Percentiles rank a stretch among this genome's conserved stretches.
phyloP scores from a whole-genome alignment of 2,888 invertebrate genomes.

The Sisyra nigra region DNA sequence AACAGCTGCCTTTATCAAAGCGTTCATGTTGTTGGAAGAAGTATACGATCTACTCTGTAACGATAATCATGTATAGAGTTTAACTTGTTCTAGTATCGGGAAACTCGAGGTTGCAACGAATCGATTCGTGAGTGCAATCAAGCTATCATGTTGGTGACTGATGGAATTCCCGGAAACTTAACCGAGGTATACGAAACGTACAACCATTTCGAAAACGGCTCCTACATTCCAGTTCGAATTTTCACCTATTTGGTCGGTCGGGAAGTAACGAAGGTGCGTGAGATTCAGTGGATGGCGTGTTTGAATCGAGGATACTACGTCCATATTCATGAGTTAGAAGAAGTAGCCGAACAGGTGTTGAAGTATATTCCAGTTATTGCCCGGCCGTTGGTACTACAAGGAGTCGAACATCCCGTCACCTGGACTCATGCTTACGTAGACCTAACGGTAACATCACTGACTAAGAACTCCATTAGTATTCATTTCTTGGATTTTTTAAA shows the following conservation, averaged over 20 bases:
- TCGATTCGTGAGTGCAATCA: conserved; percentile 62
- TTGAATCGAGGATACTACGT: conserved; percentile 88
- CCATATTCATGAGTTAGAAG: conserved; percentile 87
- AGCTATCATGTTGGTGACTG: conserved; percentile 92
- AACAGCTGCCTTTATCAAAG: conserved; percentile 61
- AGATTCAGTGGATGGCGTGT: conserved; percentile 91
- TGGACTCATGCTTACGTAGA: conserved; percentile 91
- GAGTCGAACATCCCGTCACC: conserved; percentile 58
- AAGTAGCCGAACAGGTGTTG: conserved; percentile 89
- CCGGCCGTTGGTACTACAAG: conserved; percentile 63
- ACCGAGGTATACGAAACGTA: conserved; percentile 70
- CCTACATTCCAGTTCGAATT: conserved; percentile 68
- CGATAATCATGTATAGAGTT: background rate
- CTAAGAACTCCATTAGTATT: background rate
- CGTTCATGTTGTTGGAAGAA: conserved; percentile 64
- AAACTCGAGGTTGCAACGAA: conserved; percentile 33
- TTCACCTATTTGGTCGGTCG: conserved; percentile 93
- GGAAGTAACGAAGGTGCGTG: conserved; percentile 78
- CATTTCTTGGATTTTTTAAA: too few relatives aligned
- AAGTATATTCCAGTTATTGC: conserved; percentile 93
- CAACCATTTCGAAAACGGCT: conserved; percentile 49
- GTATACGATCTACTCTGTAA: conserved; percentile 36
- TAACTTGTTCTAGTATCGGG: conserved; percentile 26
- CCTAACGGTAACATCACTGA: conserved; percentile 44
- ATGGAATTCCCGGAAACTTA: conserved; percentile 79